Percentiles rank a stretch among this genome's conserved stretches.
Conservation (phyloP, 2,888 invertebrate species). For the Maniola hyperantus region DNA sequence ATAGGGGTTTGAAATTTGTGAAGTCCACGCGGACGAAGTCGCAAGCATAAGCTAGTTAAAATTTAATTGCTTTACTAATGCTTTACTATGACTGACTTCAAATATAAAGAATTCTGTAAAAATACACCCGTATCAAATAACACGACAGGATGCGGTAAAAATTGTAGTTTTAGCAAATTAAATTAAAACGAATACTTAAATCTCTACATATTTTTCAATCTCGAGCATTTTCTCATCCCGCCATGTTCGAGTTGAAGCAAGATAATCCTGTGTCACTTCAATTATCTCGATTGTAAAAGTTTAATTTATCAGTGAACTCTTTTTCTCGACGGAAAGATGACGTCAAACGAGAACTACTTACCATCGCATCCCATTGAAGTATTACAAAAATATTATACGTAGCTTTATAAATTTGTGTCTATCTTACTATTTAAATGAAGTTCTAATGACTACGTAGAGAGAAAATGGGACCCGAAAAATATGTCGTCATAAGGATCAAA, state of each 20-base stretch:
- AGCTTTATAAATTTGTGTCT: background rate
- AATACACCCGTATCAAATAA: background rate
- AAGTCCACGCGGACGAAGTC: too few relatives aligned
- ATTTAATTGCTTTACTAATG: too few relatives aligned
- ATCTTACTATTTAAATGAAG: background rate
- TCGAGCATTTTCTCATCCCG: conserved; percentile 1
- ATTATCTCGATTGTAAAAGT: background rate
- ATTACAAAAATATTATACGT: background rate
- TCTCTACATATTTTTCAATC: background rate
- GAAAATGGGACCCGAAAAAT: background rate
- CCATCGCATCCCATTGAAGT: background rate
- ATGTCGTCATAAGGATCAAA: background rate
- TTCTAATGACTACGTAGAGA: background rate
- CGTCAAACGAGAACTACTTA: background rate
- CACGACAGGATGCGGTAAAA: too few relatives aligned
- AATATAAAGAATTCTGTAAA: too few relatives aligned
- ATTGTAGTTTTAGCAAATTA: too few relatives aligned
- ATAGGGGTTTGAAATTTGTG: too few relatives aligned
- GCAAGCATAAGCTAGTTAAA: too few relatives aligned
- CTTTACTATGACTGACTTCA: too few relatives aligned
- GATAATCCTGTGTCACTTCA: conserved; percentile 12
- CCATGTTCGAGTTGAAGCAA: background rate
- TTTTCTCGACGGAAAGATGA: background rate
- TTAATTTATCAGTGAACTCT: conserved; percentile 1
- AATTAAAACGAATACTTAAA: too few relatives aligned